Percentiles rank a stretch among this genome's conserved stretches.
These are phyloP conservation scores for Hedychridium roseum DNA, from an alignment of 2,888 invertebrate species.

Conservation along the genomic window DNA sequence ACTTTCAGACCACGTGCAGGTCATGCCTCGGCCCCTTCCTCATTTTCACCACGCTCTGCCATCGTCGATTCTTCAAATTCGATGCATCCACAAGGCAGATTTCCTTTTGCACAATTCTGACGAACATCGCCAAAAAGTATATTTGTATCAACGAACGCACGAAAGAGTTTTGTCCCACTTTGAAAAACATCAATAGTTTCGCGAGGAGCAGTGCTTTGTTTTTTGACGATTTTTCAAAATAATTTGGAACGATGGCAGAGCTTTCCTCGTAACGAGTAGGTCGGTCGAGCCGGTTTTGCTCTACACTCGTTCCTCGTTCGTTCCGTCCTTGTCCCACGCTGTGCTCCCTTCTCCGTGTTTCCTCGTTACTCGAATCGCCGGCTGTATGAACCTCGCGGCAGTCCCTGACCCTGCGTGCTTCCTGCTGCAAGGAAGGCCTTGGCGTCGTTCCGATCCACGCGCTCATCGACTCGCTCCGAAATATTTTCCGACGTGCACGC, in stretches of 20 bases:
- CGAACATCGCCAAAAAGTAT: too few relatives aligned
- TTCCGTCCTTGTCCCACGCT: too few relatives aligned
- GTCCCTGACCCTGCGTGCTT: slow-evolving; percentile 51
- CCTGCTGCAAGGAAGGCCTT: slow-evolving; percentile 44
- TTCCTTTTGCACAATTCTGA: too few relatives aligned
- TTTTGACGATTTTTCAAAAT: too few relatives aligned
- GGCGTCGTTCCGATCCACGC: slow-evolving; percentile 21
- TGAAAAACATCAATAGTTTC: too few relatives aligned
- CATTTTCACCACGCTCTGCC: slow-evolving; percentile 22
- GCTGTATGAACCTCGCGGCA: slow-evolving; percentile 28
- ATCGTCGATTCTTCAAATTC: slow-evolving; percentile 14
- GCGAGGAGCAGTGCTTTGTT: too few relatives aligned
- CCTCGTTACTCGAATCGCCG: slow-evolving; percentile 16
- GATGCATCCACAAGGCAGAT: slow-evolving; percentile 23
- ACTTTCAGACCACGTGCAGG: slow-evolving; percentile 27
- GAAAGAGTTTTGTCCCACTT: too few relatives aligned
- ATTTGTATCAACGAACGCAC: too few relatives aligned
- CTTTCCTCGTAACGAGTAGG: slow-evolving; percentile 29
- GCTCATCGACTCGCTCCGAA: background rate
- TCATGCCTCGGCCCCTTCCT: slow-evolving; percentile 11
- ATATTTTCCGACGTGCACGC: background rate
- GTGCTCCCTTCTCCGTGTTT: slow-evolving; percentile 19
- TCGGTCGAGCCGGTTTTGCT: slow-evolving; percentile 18
- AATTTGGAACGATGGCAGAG: too few relatives aligned
- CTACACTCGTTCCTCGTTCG: slow-evolving; percentile 5